Evolutionary conservation across 2,888 invertebrate genomes (phyloP), one percentile per base, ranked within the genome.

Genomic region (Pseudococcus viburni): DNA sequence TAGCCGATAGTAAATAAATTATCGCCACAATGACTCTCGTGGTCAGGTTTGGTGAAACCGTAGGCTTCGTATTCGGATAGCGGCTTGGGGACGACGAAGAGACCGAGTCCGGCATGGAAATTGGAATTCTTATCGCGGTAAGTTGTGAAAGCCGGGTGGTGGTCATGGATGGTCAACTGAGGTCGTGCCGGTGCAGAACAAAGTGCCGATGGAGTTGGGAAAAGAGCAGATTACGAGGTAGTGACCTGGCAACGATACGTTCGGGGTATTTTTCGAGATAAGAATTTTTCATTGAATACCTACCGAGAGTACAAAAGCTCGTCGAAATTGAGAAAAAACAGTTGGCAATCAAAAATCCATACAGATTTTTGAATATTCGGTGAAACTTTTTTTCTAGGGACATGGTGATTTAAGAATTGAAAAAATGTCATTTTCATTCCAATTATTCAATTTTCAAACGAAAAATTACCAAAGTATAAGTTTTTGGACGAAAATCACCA

Each of bases 1-100:
- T 83, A 83, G 80, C 80, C 80, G 80, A 83, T 83, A 83, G 46
- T 46, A 83, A 83, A 83, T 83, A 46, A 83, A 83, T 83, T 83
- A 83, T 83, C 73, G 73, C 73, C 73, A 17, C 73, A 33, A 26
- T 33, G 73, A 33, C 73, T 73, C 73, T 73, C 64, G 73, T 33
- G 73, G 73, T 73, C 73, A 26, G 73, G 73, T 73, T 33, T 8
- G 3, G 26, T 33, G 26, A 73, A 73, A 73, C 64, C 73, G 73
- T 73, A 73, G 73, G 73, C 73, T 73, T 73, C 17, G 73, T 42
- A 42, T 42, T 42, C 42, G 42, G 73, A 59, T 59, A 19, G n/a
- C 7, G n/a, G n/a, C 59, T 17, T 59, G n/a, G 6, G 42, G 42
- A 19, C 64, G 6, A 9, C 11, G 64, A 22, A 64, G 3, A 22